A percentile compares a stretch with the other conserved stretches of the same genome.
phyloP scores from a whole-genome alignment of 2,113 vertebrate genomes.

The Eulemur macaco region DNA sequence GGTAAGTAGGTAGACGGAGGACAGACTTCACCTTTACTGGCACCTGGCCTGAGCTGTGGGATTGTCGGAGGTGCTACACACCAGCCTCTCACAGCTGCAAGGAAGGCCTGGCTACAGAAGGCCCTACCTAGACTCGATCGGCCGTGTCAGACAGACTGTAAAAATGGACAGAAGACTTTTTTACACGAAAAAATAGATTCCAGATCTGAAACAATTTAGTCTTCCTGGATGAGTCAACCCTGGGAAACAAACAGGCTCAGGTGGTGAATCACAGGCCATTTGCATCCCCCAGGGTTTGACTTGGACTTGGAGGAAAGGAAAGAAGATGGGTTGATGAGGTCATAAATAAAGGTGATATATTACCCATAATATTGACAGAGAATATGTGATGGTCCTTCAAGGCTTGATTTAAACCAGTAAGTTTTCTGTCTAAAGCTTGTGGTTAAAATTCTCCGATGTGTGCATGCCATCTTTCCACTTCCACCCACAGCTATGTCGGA shows the following conservation, averaged over 20 bases:
- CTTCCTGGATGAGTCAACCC: slow-evolving; percentile 54
- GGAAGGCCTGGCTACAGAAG: background rate
- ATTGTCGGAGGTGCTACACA: background rate
- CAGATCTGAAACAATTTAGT: slow-evolving; percentile 29
- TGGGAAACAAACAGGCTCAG: background rate
- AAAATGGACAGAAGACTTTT: slow-evolving; percentile 27
- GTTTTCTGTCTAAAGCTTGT: background rate
- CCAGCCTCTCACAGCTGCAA: background rate
- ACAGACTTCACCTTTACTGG: background rate
- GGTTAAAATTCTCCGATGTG: slow-evolving; percentile 14
- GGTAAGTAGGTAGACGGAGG: background rate
- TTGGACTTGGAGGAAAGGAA: slow-evolving; percentile 28
- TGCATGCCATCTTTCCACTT: background rate
- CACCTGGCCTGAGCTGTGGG: background rate
- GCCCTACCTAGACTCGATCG: background rate
- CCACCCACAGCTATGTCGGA: background rate
- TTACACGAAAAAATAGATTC: background rate
- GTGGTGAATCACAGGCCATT: slow-evolving; percentile 8
- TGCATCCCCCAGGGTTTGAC: background rate
- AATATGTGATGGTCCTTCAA: background rate
- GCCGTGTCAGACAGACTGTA: slow-evolving; percentile 8
- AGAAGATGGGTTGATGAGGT: background rate
- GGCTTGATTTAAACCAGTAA: background rate
- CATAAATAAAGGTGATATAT: slow-evolving; percentile 7
- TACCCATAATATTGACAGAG: background rate